Conservation (phyloP, 2,888 invertebrate genomes). For the Tetanocera ferruginea region DNA sequence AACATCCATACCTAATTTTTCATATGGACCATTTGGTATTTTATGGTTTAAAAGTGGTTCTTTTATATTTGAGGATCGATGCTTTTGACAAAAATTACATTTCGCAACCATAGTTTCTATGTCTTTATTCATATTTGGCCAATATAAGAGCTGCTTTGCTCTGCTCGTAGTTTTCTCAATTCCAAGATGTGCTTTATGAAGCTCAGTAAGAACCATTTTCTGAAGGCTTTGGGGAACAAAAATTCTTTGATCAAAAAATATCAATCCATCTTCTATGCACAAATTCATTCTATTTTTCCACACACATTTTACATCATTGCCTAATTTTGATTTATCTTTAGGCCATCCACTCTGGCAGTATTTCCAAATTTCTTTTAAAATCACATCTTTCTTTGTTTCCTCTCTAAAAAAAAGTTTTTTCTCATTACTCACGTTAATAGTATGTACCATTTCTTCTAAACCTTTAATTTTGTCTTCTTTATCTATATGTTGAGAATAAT, state of each 20-base stretch:
- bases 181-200: slow-evolving; percentile 54
- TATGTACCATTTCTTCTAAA: no score
- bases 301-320: slow-evolving; percentile 28
- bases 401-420: no score
- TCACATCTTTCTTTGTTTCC: no score
- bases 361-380: no score
- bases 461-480: not conserved
- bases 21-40: slow-evolving; percentile 46
- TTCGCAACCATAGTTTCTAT: slow-evolving; percentile 47
- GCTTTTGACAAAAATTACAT: slow-evolving; percentile 43
- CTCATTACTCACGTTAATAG: no score
- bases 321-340: slow-evolving; percentile 24
- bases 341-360: no score
- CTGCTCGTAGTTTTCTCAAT: slow-evolving; percentile 53
- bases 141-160: slow-evolving; percentile 51
- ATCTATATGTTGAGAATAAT: no score
- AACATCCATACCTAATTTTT: slow-evolving; percentile 57
- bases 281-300: slow-evolving; percentile 40
- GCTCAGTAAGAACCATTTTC: slow-evolving; percentile 44
- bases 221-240: slow-evolving; percentile 42
- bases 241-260: slow-evolving; percentile 45
- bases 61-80: slow-evolving; percentile 38
- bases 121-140: slow-evolving; percentile 49
- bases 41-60: slow-evolving; percentile 43
- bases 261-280: not conserved